A percentile compares a stretch with the other conserved stretches of the same genome.
These are phyloP conservation scores for Hetaerina titia DNA, from an alignment of 2,888 invertebrate species.

Conservation along the genomic window DNA sequence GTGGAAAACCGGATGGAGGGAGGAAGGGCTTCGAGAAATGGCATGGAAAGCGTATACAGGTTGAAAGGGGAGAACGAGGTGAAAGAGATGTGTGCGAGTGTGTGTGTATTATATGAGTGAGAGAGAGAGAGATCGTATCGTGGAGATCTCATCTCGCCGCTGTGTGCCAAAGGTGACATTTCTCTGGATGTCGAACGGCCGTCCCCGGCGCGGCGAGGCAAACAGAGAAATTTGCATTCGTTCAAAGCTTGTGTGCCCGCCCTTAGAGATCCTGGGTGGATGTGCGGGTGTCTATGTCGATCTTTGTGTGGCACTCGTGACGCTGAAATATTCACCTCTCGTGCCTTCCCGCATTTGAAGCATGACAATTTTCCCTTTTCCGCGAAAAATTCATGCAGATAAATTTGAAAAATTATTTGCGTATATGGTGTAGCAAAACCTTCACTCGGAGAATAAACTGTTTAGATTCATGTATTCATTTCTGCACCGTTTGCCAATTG, in stretches of 20 bases:
- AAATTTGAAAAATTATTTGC: too few species aligned
- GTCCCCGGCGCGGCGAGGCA: background rate
- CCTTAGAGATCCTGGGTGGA: background rate
- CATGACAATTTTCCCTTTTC: background rate
- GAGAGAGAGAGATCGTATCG: background rate
- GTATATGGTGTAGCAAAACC: too few species aligned
- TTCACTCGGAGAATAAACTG: too few species aligned
- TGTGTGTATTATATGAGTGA: too few species aligned
- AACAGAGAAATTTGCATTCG: background rate
- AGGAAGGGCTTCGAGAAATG: too few species aligned
- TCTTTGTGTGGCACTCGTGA: background rate
- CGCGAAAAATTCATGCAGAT: too few species aligned
- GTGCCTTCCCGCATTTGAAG: background rate
- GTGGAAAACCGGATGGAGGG: too few species aligned
- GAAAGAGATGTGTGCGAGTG: too few species aligned
- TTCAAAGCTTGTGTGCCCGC: background rate
- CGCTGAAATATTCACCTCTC: background rate
- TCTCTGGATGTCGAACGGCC: background rate
- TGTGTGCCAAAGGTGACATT: background rate
- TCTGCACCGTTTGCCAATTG: too few species aligned
- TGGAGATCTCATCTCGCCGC: background rate
- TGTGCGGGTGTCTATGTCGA: background rate
- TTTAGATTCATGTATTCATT: too few species aligned
- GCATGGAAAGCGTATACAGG: too few species aligned
- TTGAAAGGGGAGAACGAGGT: too few species aligned